Evolutionary conservation across 37 sponge, comb jelly and placozoan genomes (phyloP).

Genomic region (Theonella swinhoei): DNA sequence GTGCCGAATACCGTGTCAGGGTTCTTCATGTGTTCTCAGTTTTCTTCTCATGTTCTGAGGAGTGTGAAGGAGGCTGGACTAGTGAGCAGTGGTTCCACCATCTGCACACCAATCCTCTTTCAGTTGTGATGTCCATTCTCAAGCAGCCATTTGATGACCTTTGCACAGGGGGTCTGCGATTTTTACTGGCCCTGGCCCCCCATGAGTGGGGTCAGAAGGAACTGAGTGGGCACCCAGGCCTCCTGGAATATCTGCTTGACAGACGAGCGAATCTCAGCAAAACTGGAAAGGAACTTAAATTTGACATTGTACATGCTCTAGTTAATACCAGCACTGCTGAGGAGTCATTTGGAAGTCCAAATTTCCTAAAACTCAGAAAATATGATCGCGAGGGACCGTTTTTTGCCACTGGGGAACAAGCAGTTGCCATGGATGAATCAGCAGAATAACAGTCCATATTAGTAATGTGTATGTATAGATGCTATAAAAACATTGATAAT

Average conservation of each 20-base stretch:
- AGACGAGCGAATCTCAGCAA: constrained; percentile 52
- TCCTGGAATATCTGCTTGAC: constrained; percentile 77
- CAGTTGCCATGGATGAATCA: constrained; percentile 61
- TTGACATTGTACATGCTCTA: constrained; percentile 42
- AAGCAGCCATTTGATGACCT: constrained; percentile 71
- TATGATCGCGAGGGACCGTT: constrained; percentile 76
- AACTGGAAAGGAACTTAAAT: constrained; percentile 56
- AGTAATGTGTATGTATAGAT: not conserved
- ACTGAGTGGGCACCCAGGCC: constrained; percentile 43
- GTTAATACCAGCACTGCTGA: constrained; percentile 25
- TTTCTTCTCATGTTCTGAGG: constrained; percentile 51
- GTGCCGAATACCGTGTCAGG: constrained; percentile 22
- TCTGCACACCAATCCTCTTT: constrained; percentile 11
- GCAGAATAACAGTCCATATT: not conserved
- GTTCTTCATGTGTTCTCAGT: constrained; percentile 13
- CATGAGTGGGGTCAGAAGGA: constrained; percentile 62
- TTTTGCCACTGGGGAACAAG: constrained; percentile 35
- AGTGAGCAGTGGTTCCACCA: constrained; percentile 19
- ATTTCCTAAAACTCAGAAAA: constrained; percentile 49
- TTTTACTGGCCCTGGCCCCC: constrained; percentile 24
- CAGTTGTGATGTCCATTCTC: constrained; percentile 32
- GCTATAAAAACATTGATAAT: not conserved
- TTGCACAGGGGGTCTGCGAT: constrained; percentile 27
- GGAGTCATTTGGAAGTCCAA: constrained; percentile 25
- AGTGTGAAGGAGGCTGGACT: not conserved